Conservation (phyloP, 2,113 vertebrate genomes). For the Struthidea cinerea region DNA sequence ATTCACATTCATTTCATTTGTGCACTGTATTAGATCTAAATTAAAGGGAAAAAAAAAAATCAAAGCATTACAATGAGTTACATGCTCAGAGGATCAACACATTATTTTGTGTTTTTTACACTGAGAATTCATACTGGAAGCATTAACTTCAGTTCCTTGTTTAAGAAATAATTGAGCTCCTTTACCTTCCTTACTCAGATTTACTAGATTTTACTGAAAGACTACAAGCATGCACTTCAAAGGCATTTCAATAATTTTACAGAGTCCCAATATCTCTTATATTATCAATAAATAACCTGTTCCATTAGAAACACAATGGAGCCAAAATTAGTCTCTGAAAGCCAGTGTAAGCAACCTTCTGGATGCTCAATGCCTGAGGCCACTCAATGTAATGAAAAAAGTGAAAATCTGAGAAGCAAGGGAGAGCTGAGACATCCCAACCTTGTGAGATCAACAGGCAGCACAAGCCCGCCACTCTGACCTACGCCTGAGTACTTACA, state of each 20-base stretch:
- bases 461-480: not conserved
- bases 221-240: not conserved
- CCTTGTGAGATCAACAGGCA: not conserved
- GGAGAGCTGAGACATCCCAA: not conserved
- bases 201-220: not conserved
- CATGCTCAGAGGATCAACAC: not conserved
- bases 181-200: not conserved
- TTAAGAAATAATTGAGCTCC: not conserved
- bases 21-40: conserved; percentile 91
- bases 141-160: not conserved
- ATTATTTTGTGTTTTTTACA: not conserved
- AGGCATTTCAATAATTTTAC: not conserved
- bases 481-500: not conserved
- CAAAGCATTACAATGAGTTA: not conserved
- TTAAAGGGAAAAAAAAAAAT: not conserved
- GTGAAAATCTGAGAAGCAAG: not conserved
- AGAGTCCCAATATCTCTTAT: not conserved
- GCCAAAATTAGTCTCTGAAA: not conserved
- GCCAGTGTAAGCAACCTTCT: not conserved
- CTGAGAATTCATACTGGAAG: not conserved
- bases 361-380: not conserved
- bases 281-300: not conserved
- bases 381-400: not conserved
- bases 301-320: not conserved
- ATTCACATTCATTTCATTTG: conserved; percentile 93